Evolutionary conservation across 2,113 vertebrate species (phyloP).

Genomic region (Chaetodon auriga): DNA sequence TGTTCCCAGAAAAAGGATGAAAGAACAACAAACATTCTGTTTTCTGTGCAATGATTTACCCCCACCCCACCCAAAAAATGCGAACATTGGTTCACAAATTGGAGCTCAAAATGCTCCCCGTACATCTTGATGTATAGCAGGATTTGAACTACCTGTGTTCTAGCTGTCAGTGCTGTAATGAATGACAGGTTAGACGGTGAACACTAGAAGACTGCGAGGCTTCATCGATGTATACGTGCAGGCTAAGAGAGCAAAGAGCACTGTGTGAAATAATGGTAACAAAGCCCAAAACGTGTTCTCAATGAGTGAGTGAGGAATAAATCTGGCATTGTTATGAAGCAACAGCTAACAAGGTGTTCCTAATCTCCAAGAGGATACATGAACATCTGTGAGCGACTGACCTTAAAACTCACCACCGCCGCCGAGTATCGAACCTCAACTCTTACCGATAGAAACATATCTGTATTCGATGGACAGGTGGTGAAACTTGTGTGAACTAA

Average conservation of each 20-base stretch:
- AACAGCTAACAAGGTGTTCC: neutral
- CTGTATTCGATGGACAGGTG: too few species aligned
- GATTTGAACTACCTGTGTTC: neutral
- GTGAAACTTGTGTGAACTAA: neutral
- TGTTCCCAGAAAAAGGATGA: conserved; percentile 35
- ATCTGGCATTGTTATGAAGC: neutral
- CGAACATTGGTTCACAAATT: neutral
- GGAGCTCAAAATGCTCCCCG: neutral
- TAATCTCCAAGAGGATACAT: neutral
- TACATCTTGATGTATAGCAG: neutral
- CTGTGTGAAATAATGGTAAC: neutral
- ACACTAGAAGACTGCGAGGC: neutral
- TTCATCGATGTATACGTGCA: neutral
- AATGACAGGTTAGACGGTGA: neutral
- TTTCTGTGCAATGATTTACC: neutral
- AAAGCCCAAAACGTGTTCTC: too few species aligned
- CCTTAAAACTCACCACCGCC: neutral
- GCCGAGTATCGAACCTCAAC: neutral
- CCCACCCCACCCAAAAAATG: neutral
- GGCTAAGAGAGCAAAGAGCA: neutral
- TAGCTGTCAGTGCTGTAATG: neutral
- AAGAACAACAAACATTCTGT: conserved; percentile 27
- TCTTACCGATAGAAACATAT: neutral
- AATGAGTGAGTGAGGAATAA: neutral
- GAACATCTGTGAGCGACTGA: neutral